Conservation (phyloP, 2,888 invertebrate species). For the Synergus itoensis region DNA sequence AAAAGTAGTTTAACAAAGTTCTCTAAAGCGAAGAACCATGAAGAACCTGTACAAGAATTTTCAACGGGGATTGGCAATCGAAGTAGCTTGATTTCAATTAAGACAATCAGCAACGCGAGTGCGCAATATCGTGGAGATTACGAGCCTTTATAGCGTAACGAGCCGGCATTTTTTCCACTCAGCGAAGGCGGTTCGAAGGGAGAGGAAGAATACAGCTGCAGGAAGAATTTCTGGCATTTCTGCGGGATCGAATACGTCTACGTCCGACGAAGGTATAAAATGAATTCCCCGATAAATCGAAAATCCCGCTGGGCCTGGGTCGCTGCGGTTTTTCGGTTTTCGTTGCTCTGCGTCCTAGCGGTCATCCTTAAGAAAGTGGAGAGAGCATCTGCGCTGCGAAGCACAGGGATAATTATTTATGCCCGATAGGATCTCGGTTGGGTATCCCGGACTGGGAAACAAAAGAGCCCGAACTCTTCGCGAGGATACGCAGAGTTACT, state of each 20-base stretch:
- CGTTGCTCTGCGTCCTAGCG: slow-evolving; percentile 41
- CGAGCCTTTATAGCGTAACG: slow-evolving; percentile 54
- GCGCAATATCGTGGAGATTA: slow-evolving; percentile 52
- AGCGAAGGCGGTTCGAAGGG: slow-evolving; percentile 7
- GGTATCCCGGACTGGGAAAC: slow-evolving; percentile 68
- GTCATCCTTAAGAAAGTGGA: slow-evolving; percentile 47
- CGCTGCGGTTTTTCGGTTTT: slow-evolving; percentile 19
- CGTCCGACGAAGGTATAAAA: slow-evolving; percentile 37
- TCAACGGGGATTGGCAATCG: slow-evolving; percentile 49
- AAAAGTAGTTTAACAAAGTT: too few species aligned
- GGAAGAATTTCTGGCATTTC: slow-evolving; percentile 57
- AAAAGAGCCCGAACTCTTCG: slow-evolving; percentile 69
- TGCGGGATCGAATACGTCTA: slow-evolving; percentile 31
- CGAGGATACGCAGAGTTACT: slow-evolving; percentile 47
- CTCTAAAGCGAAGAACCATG: too few species aligned
- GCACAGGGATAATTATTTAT: slow-evolving; percentile 76
- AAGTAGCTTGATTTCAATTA: slow-evolving; percentile 59
- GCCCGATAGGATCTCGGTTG: slow-evolving; percentile 75
- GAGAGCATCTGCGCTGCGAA: slow-evolving; percentile 64
- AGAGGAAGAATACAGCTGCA: slow-evolving; percentile 37
- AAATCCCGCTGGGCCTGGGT: slow-evolving; percentile 55
- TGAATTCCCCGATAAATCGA: slow-evolving; percentile 62
- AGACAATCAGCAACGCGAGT: slow-evolving; percentile 51
- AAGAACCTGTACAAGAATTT: too few species aligned
- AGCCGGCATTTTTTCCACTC: slow-evolving; percentile 48